These are phyloP conservation scores for Moxostoma hubbsi DNA, from an alignment of 2,797 vertebrate species.

Conservation along the genomic window DNA sequence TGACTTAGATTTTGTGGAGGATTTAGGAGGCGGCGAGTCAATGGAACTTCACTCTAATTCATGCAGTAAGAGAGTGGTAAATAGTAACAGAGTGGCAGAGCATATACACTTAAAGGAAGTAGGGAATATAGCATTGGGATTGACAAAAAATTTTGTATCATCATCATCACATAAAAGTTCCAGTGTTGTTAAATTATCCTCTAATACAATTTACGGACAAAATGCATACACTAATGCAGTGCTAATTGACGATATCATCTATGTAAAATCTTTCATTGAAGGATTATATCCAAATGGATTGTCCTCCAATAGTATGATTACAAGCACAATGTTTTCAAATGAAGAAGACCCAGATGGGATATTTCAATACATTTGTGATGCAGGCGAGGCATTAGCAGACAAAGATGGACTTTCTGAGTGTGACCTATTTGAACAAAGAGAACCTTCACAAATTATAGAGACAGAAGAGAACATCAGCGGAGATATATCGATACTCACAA, in stretches of 20 bases:
- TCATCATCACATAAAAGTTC: conserved; percentile 16
- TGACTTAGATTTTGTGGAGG: conserved; percentile 63
- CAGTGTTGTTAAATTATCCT: conserved; percentile 26
- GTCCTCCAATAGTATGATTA: not conserved
- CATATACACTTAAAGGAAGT: conserved; percentile 48
- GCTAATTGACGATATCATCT: too few relatives aligned
- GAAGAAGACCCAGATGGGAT: conserved; percentile 39
- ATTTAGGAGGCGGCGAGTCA: conserved; percentile 65
- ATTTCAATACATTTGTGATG: conserved; percentile 53
- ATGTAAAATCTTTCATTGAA: conserved; percentile 55
- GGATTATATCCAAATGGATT: conserved; percentile 48
- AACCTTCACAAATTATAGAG: conserved; percentile 29
- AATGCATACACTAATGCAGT: too few relatives aligned
- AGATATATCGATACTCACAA: conserved; percentile 42
- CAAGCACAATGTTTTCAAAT: conserved; percentile 31
- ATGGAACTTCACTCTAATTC: conserved; percentile 71
- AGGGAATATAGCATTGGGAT: conserved; percentile 44
- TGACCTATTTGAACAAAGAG: conserved; percentile 53
- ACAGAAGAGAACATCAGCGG: conserved; percentile 20
- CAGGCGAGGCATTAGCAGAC: conserved; percentile 57
- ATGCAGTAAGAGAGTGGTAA: conserved; percentile 62
- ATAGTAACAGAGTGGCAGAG: conserved; percentile 31
- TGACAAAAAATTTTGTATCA: conserved; percentile 35
- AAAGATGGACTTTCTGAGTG: conserved; percentile 56
- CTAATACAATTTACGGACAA: conserved; percentile 2